Conservation (phyloP, 2,113 vertebrate species). For the Hemichromis elongatus region DNA sequence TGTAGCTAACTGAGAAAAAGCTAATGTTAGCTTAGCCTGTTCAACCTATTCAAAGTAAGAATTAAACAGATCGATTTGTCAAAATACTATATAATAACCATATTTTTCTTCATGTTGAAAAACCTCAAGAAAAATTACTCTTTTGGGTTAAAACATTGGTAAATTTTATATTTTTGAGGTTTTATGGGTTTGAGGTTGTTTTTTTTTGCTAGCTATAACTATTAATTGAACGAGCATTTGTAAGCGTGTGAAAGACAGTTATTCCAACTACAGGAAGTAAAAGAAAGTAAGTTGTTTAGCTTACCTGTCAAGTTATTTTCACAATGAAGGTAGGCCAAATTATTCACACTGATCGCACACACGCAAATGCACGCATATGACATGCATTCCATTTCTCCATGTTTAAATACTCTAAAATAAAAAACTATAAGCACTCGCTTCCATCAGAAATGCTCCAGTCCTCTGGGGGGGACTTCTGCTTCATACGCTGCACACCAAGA, state of each 20-base stretch:
- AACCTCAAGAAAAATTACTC: not conserved
- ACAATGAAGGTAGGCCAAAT: not conserved
- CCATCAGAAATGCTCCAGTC: constrained; percentile 18
- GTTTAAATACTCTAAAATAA: not conserved
- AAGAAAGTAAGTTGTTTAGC: not conserved
- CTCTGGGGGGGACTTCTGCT: constrained; percentile 11
- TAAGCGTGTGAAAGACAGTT: not conserved
- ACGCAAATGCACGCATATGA: not conserved
- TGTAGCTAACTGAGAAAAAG: not conserved
- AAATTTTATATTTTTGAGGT: not conserved
- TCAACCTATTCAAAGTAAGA: not conserved
- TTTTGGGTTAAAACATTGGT: not conserved
- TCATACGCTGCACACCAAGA: constrained; percentile 9
- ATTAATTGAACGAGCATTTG: not conserved
- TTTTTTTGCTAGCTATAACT: not conserved
- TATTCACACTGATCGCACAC: not conserved
- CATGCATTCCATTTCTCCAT: not conserved
- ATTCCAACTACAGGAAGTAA: not conserved
- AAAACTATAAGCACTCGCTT: not conserved
- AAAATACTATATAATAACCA: not conserved
- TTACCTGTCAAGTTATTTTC: not conserved
- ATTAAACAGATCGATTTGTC: not conserved
- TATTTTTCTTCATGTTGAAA: not conserved
- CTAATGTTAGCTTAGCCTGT: not conserved
- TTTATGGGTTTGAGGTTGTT: not conserved